phyloP scores from a whole-genome alignment of 2,113 vertebrate species.

The Platycercus adscitus region DNA sequence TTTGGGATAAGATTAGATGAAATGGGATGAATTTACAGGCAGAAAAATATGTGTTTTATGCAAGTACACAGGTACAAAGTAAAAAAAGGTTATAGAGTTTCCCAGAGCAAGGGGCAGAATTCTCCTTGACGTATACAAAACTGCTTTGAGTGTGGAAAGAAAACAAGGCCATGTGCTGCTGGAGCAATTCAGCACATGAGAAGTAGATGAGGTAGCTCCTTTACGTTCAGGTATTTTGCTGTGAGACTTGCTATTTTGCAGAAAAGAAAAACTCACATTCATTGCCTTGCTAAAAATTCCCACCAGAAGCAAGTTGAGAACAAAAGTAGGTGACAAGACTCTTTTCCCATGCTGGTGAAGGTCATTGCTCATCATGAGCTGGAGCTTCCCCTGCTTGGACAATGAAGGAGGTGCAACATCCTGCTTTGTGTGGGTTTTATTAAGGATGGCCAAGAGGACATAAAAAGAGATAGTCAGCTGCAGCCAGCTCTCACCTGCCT shows the following conservation, averaged over 20 bases:
- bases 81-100: neutral
- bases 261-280: neutral
- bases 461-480: neutral
- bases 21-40: neutral
- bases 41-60: neutral
- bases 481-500: neutral
- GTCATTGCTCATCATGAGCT: neutral
- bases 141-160: neutral
- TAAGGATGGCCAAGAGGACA: neutral
- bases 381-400: neutral
- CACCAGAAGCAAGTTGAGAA: neutral
- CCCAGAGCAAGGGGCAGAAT: neutral
- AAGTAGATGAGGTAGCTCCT: neutral
- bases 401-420: fast-evolving
- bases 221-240: neutral
- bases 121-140: neutral
- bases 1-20: neutral
- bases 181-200: neutral
- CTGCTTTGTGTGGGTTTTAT: neutral
- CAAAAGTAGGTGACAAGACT: neutral
- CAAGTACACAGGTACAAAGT: neutral
- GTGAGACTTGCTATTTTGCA: neutral
- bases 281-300: neutral
- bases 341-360: neutral
- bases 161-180: neutral